These are phyloP conservation scores for Thomomys bottae DNA, from an alignment of 2,113 vertebrate species.

Conservation along the genomic window DNA sequence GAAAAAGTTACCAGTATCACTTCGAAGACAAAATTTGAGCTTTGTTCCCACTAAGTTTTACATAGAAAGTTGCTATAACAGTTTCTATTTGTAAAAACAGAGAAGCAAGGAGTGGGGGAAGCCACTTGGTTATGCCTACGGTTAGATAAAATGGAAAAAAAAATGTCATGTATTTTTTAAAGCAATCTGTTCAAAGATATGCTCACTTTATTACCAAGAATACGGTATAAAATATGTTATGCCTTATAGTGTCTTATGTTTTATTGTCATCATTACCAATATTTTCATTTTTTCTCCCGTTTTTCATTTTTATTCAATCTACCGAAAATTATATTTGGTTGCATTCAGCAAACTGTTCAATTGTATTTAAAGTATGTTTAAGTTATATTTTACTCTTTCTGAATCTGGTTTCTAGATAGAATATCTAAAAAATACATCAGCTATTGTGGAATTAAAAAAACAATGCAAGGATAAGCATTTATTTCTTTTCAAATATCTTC, in stretches of 20 bases:
- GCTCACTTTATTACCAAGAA: constrained; percentile 62
- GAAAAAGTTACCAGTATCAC: background rate
- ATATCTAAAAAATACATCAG: no score
- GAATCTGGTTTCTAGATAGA: background rate
- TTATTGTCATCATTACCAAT: constrained; percentile 48
- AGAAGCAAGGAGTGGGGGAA: background rate
- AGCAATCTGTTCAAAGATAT: constrained; percentile 62
- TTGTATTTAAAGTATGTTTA: background rate
- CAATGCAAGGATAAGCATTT: background rate
- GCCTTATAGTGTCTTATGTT: constrained; percentile 52
- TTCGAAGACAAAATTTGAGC: constrained; percentile 65
- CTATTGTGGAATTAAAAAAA: background rate
- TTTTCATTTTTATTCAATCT: constrained; percentile 77
- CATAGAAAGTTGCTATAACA: constrained; percentile 51
- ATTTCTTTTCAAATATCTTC: background rate
- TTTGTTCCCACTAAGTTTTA: constrained; percentile 69
- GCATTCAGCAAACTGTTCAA: background rate
- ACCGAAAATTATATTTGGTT: constrained; percentile 53
- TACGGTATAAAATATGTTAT: constrained; percentile 65
- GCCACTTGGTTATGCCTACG: constrained; percentile 64
- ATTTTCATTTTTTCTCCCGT: constrained; percentile 70
- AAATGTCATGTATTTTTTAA: constrained; percentile 60
- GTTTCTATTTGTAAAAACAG: constrained; percentile 51
- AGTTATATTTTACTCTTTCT: background rate
- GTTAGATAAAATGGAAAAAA: constrained; percentile 65